Evolutionary conservation across 2,797 vertebrate species (phyloP).

Genomic region (Botia kubotai): DNA sequence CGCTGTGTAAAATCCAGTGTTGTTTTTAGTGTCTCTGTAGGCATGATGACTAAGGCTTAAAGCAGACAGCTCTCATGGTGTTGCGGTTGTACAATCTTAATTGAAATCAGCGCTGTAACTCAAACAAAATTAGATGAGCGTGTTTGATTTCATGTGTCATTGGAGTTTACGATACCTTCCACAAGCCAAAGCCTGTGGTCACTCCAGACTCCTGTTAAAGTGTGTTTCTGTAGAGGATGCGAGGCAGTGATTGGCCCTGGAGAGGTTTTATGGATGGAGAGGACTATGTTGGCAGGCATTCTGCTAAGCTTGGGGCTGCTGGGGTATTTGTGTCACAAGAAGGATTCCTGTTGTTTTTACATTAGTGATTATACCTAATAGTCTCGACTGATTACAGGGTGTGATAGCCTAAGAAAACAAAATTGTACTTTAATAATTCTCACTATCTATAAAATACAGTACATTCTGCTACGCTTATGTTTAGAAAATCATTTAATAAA

Average conservation of each 20-base stretch:
- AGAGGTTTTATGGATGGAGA: conserved; percentile 41
- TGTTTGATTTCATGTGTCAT: conserved; percentile 40
- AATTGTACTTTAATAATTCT: neutral
- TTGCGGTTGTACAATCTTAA: conserved; percentile 12
- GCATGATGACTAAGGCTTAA: conserved; percentile 29
- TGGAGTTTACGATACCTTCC: conserved; percentile 37
- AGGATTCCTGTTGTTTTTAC: conserved; percentile 55
- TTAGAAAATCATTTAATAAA: too few species aligned
- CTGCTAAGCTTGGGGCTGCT: conserved; percentile 39
- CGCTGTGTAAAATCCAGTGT: neutral
- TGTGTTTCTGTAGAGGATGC: neutral
- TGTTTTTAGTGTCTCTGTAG: neutral
- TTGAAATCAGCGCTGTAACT: conserved; percentile 28
- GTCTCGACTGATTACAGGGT: conserved; percentile 55
- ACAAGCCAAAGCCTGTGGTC: conserved; percentile 22
- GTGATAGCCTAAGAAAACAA: conserved; percentile 30
- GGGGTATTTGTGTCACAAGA: conserved; percentile 51
- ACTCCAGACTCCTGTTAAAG: conserved; percentile 33
- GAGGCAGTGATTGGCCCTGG: conserved; percentile 9
- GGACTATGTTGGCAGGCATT: conserved; percentile 33
- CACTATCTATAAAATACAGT: neutral
- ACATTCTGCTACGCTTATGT: too few species aligned
- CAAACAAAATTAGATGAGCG: conserved; percentile 24
- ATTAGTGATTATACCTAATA: conserved; percentile 59
- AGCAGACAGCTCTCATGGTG: conserved; percentile 34